Percentiles rank a stretch among this genome's conserved stretches.
Evolutionary conservation across 2,888 invertebrate species (phyloP).

Genomic region (Lepidochrysops patricia): DNA sequence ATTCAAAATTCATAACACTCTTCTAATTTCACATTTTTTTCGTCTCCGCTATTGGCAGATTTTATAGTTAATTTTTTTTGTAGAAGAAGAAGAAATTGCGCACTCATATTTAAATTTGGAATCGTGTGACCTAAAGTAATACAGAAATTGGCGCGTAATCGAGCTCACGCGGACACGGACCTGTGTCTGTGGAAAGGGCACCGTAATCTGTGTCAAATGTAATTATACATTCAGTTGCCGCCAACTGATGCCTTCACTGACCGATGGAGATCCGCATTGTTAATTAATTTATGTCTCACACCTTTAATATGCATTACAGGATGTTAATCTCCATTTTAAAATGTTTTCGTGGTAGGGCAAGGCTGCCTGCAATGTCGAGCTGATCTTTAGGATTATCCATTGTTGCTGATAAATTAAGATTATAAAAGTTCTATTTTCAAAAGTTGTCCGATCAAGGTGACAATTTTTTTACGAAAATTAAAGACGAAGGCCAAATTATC

Average conservation of each 20-base stretch:
- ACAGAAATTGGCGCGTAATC: neutral
- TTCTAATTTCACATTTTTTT: neutral
- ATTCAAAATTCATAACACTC: too few relatives aligned
- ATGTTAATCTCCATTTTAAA: neutral
- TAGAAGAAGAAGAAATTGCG: neutral
- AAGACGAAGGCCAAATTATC: neutral
- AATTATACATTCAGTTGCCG: slow-evolving; percentile 10
- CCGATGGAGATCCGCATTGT: slow-evolving; percentile 10
- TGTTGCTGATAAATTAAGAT: neutral
- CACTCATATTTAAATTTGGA: neutral
- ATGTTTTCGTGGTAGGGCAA: neutral
- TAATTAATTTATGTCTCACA: neutral
- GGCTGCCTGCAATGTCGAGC: neutral
- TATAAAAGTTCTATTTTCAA: neutral
- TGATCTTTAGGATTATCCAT: neutral
- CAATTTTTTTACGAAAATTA: neutral
- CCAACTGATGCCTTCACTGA: neutral
- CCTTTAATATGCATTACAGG: slow-evolving; percentile 1
- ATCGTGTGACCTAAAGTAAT: neutral
- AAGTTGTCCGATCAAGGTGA: neutral
- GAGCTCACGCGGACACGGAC: slow-evolving; percentile 6
- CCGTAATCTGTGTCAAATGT: slow-evolving; percentile 7
- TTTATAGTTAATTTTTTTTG: neutral
- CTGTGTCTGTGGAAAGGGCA: slow-evolving; percentile 4
- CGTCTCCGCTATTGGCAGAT: neutral